phyloP scores from a whole-genome alignment of 2,797 vertebrate genomes.

The Synanceia verrucosa region DNA sequence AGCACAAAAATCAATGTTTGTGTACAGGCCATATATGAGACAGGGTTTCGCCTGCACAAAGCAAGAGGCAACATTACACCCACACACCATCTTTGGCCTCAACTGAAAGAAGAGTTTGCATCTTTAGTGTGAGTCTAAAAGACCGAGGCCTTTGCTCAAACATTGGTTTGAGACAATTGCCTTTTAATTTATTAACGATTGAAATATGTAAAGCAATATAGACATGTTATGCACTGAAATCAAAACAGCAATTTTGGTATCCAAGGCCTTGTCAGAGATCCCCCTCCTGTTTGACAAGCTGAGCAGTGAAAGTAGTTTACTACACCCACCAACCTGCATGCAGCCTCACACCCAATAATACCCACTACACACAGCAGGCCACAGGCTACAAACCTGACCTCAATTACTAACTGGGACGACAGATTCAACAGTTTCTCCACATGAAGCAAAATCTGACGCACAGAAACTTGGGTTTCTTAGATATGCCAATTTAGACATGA shows the following conservation, averaged over 20 bases:
- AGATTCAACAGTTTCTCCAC: background rate
- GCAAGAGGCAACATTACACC: conserved; percentile 17
- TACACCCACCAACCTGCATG: background rate
- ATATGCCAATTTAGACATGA: background rate
- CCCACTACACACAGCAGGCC: background rate
- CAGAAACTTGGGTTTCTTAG: background rate
- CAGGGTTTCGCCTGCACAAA: conserved; percentile 1
- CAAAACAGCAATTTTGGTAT: background rate
- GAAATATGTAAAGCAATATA: background rate
- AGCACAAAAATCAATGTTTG: conserved; percentile 36
- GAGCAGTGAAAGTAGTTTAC: background rate
- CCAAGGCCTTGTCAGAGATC: background rate
- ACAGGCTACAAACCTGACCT: conserved; percentile 14
- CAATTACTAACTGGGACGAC: conserved; percentile 5
- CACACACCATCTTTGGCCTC: conserved; percentile 27
- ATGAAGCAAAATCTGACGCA: background rate
- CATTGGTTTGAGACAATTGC: background rate
- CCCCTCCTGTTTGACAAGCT: background rate
- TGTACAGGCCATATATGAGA: conserved; percentile 15
- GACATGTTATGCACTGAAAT: background rate
- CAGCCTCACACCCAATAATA: background rate
- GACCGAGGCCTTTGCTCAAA: background rate
- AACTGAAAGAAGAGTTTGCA: conserved; percentile 12
- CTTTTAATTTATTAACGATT: background rate
- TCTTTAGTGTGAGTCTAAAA: background rate